Percentiles rank a stretch among this genome's conserved stretches.
These are phyloP conservation scores for Phyllostomus hastatus DNA, from an alignment of 2,113 vertebrate species.

Conservation along the genomic window DNA sequence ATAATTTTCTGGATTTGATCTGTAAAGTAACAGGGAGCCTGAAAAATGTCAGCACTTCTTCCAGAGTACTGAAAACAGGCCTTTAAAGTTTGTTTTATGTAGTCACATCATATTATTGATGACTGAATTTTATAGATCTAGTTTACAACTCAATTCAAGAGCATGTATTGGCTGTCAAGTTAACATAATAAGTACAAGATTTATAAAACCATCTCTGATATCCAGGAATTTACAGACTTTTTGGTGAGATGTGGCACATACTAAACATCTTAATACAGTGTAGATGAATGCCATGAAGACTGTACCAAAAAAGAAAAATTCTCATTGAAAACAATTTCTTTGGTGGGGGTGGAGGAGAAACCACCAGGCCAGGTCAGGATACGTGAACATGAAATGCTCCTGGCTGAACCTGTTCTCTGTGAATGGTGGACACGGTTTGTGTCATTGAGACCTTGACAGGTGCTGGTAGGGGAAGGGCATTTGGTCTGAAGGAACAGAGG, in stretches of 20 bases:
- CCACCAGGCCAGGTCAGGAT: not conserved
- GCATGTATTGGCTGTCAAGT: not conserved
- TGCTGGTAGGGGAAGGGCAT: not conserved
- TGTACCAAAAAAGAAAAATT: not conserved
- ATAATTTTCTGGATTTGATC: constrained; percentile 4
- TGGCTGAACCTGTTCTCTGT: not conserved
- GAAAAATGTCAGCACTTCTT: constrained; percentile 6
- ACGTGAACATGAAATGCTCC: accelerated
- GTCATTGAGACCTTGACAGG: not conserved
- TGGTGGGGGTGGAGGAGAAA: not conserved
- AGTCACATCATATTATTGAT: not conserved
- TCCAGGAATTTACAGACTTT: not conserved
- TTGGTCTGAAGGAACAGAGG: not conserved
- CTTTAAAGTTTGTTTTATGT: not conserved
- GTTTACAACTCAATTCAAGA: not conserved
- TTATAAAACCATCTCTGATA: constrained; percentile 1
- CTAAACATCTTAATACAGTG: not conserved
- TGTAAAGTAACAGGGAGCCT: not conserved
- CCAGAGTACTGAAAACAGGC: not conserved
- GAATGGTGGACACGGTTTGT: too few relatives aligned
- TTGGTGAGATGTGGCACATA: not conserved
- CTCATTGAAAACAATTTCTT: not conserved
- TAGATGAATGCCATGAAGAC: not conserved
- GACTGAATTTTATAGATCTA: not conserved
- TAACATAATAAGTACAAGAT: not conserved